Evolutionary conservation across 2,113 vertebrate species (phyloP).

Genomic region (Protobothrops mucrosquamatus): DNA sequence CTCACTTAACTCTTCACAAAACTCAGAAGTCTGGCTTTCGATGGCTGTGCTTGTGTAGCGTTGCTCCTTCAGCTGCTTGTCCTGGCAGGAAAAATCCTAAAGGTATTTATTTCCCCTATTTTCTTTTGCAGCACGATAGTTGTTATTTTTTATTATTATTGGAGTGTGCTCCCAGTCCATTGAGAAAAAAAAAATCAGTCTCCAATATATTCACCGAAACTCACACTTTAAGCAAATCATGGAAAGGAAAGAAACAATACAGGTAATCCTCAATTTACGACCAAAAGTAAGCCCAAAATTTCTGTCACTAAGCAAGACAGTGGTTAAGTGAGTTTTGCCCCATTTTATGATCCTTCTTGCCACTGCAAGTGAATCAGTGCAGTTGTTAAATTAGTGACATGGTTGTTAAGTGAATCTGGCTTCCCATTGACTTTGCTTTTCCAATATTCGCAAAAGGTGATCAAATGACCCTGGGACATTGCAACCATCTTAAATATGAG

Average conservation of each 20-base stretch:
- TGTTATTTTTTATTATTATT: constrained; percentile 20
- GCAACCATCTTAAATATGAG: not conserved
- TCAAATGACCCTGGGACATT: not conserved
- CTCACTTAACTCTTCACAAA: constrained; percentile 69
- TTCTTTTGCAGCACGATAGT: constrained; percentile 45
- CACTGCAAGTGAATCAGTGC: not conserved
- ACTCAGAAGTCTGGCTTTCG: constrained; percentile 65
- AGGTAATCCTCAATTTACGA: not conserved
- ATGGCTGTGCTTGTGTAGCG: constrained; percentile 60
- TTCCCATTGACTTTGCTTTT: not conserved
- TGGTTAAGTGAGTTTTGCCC: not conserved
- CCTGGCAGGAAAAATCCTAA: constrained; percentile 68
- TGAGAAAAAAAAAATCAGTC: constrained; percentile 43
- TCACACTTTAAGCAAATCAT: not conserved
- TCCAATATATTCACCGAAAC: constrained; percentile 11
- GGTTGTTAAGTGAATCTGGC: not conserved
- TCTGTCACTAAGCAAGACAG: not conserved
- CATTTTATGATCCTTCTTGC: not conserved
- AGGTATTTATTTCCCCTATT: constrained; percentile 54
- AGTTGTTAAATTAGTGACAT: not conserved
- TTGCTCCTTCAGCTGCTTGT: constrained; percentile 63
- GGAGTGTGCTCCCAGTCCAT: constrained; percentile 3
- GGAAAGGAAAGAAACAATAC: constrained; percentile 13
- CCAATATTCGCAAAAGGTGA: not conserved
- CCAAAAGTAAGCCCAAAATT: not conserved